Evolutionary conservation across 2,113 vertebrate species (phyloP), one percentile per base, ranked within the genome.

Genomic region (Cariama cristata): DNA sequence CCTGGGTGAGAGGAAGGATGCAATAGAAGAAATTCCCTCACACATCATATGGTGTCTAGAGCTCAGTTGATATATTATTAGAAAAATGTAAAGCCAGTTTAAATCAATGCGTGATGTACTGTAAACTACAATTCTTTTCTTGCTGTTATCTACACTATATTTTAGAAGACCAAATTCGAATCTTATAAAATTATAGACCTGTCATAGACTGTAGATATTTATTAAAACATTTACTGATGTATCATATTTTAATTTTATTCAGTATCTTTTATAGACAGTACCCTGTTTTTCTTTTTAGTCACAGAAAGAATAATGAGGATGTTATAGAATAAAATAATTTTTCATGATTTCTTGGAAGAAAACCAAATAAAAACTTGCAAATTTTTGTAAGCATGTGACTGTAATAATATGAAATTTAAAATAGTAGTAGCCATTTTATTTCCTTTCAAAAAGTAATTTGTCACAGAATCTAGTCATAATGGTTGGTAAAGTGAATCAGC

Each of bases 31-130:
- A 75, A 59, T 71, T 92, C 5, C 6, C 2, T 86, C 14, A 40
- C 0, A 0, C 4, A n/a, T 58, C 14, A 19, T 38, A 60, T 3
- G 4, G 12, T 64, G 42, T 35, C 42, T 35, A 53, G 16, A 84
- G 16, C 13, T 11, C 35, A 38, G 18, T 1, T 79, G 30, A 76
- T 52, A 21, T 22, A 76, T 30, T 16, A 19, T 60, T 60, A 60
- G 27, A 21, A 76, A 86, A 76, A 64, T 2, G 30, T 18, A 58
- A 76, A 40, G 4, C 2, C 5, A 60, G 5, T 38, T 69, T 64
- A 97, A 79, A 79, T 83, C 30, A 83, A 8, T 72, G 23, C 3
- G 63, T 2, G 2, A 20, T 27, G 7, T 40, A 73, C 4, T 60
- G 14, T 32, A 72, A 85, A 68, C 14, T 30, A 14, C 11, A 82